Conservation (phyloP, 2,797 vertebrate genomes). For the Sebastes hubbsi region DNA sequence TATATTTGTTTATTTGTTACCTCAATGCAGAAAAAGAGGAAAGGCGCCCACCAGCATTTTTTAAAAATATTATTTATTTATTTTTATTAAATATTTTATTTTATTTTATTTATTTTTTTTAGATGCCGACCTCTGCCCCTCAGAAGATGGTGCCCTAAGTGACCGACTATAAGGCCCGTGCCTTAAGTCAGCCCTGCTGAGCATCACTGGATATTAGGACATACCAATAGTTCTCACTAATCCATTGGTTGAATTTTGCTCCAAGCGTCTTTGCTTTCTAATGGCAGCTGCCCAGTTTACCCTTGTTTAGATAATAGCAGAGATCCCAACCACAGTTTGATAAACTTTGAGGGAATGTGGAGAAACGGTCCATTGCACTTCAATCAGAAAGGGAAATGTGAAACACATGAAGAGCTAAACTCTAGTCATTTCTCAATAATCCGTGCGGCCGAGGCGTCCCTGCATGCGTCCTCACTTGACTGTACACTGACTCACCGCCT, state of each 20-base stretch:
- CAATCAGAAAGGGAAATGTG: constrained; percentile 75
- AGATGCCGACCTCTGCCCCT: too few relatives aligned
- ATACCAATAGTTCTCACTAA: background rate
- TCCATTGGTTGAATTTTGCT: constrained; percentile 3
- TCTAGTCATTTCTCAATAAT: constrained; percentile 68
- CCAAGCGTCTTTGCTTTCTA: constrained; percentile 22
- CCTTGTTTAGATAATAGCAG: constrained; percentile 66
- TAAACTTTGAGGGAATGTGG: constrained; percentile 69
- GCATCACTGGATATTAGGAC: background rate
- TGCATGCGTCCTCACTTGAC: background rate
- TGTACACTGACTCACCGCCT: background rate
- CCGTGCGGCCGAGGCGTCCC: constrained; percentile 32
- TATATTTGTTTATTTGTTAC: too few relatives aligned
- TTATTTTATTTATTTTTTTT: too few relatives aligned
- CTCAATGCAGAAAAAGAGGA: too few relatives aligned
- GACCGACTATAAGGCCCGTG: too few relatives aligned
- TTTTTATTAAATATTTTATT: too few relatives aligned
- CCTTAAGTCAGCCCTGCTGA: background rate
- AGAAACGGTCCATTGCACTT: constrained; percentile 68
- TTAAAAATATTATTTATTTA: too few relatives aligned
- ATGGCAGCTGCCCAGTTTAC: constrained; percentile 31
- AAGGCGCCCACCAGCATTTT: too few relatives aligned
- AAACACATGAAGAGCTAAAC: constrained; percentile 73
- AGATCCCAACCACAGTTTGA: constrained; percentile 71
- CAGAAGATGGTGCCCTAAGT: too few relatives aligned